Conservation (phyloP, 2,113 vertebrate species). For the Equus przewalskii region DNA sequence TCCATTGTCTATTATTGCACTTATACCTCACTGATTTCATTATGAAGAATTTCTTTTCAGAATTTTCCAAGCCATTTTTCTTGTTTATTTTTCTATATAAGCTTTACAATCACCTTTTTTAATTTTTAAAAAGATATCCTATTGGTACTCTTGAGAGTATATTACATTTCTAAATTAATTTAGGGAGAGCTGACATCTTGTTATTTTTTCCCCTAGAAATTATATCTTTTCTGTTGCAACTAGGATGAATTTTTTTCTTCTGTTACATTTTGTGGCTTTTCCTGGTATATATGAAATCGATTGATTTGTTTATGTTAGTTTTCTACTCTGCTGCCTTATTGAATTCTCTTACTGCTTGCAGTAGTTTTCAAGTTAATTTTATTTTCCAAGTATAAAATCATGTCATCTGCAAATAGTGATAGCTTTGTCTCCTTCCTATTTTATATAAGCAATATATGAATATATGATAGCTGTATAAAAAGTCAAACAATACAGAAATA, state of each 20-base stretch:
- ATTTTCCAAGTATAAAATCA: conserved; percentile 33
- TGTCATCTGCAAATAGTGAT: background rate
- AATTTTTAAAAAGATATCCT: background rate
- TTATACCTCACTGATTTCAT: background rate
- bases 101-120: background rate
- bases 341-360: conserved; percentile 55
- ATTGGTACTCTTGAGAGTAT: background rate
- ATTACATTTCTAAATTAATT: conserved; percentile 43
- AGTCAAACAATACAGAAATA: conserved; percentile 30
- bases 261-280: conserved; percentile 52
- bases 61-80: background rate
- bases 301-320: conserved; percentile 70
- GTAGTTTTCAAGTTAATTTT: conserved; percentile 61
- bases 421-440: conserved; percentile 31
- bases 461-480: conserved; percentile 41
- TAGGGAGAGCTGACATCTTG: background rate
- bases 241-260: background rate
- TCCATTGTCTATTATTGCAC: background rate
- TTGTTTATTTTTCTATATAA: conserved; percentile 14
- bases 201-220: background rate
- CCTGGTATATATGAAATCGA: conserved; percentile 56
- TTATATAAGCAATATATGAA: conserved; percentile 41
- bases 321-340: conserved; percentile 73
- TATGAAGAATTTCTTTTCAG: background rate
- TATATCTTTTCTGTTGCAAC: background rate